phyloP scores from a whole-genome alignment of 64 coral and sea anemone genomes.

The Stylophora pistillata region DNA sequence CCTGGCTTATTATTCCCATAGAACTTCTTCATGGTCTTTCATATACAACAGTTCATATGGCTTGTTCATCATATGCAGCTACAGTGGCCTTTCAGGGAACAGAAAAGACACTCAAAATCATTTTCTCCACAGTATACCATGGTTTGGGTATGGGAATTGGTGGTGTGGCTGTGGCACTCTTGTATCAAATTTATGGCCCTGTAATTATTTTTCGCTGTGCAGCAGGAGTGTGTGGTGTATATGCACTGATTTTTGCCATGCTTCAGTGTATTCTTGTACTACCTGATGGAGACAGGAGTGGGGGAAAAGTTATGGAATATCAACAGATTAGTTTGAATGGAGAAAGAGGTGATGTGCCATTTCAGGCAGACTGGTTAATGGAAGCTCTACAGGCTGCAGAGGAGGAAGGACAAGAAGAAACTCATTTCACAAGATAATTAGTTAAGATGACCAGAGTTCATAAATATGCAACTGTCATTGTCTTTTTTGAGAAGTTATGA shows the following conservation, averaged over 20 bases:
- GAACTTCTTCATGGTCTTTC: constrained; percentile 86
- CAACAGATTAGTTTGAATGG: constrained; percentile 51
- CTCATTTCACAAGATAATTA: constrained; percentile 59
- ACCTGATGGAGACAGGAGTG: constrained; percentile 72
- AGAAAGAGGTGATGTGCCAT: constrained; percentile 30
- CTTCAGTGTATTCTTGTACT: constrained; percentile 78
- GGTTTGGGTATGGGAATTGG: constrained; percentile 82
- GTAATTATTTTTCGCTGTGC: constrained; percentile 85
- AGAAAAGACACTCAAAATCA: constrained; percentile 78
- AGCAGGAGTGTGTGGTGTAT: constrained; percentile 87
- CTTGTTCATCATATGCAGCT: constrained; percentile 72
- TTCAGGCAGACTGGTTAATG: constrained; percentile 84
- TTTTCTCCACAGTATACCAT: constrained; percentile 77
- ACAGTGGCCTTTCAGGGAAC: constrained; percentile 73
- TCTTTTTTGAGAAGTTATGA: too few relatives aligned
- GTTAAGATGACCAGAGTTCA: too few relatives aligned
- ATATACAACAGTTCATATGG: constrained; percentile 70
- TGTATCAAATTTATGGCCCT: constrained; percentile 91
- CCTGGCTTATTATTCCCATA: constrained; percentile 81
- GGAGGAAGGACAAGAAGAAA: constrained; percentile 81
- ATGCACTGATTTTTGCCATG: constrained; percentile 72
- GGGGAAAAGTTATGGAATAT: constrained; percentile 72
- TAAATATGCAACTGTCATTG: too few relatives aligned
- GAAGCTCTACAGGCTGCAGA: constrained; percentile 91
- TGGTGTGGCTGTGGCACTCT: constrained; percentile 58